Conservation (phyloP, 2,888 invertebrate genomes). For the Perdita meconis region DNA sequence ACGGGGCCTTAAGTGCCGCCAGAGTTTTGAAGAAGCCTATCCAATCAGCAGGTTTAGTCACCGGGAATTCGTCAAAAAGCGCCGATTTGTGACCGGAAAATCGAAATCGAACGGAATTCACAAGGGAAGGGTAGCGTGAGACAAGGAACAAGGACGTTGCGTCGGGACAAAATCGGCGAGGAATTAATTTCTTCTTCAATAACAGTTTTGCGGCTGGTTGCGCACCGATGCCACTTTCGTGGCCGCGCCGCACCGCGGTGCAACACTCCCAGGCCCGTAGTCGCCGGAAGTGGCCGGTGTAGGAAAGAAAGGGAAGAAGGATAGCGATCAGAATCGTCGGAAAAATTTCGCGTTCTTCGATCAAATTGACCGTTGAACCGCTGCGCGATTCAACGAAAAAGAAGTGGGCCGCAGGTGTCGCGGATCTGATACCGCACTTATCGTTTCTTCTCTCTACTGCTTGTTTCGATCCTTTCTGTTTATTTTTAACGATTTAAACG, state of each 20-base stretch:
- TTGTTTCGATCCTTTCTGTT: neutral
- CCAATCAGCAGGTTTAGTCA: neutral
- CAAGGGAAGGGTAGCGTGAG: constrained; percentile 46
- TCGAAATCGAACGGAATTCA: constrained; percentile 49
- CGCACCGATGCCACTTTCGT: constrained; percentile 68
- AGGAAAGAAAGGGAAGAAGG: constrained; percentile 21
- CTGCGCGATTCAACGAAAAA: neutral
- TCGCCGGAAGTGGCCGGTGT: constrained; percentile 69
- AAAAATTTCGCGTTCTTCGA: constrained; percentile 50
- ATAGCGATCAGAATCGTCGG: constrained; percentile 12
- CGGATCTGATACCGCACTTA: constrained; percentile 4
- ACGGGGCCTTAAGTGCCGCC: too few relatives aligned
- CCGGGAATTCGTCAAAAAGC: neutral
- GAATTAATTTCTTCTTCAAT: constrained; percentile 77
- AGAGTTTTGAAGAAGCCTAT: neutral
- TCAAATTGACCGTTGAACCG: constrained; percentile 57
- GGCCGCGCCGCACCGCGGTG: constrained; percentile 53
- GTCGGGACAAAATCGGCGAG: constrained; percentile 59
- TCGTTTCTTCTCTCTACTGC: neutral
- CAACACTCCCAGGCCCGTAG: constrained; percentile 44
- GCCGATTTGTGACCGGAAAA: constrained; percentile 40
- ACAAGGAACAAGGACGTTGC: constrained; percentile 41
- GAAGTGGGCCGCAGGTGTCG: constrained; percentile 40
- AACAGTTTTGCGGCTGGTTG: constrained; percentile 77
- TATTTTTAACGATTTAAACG: neutral